Evolutionary conservation across 1,140 invertebrate species (phyloP).

Genomic region (Oryzaephilus surinamensis): DNA sequence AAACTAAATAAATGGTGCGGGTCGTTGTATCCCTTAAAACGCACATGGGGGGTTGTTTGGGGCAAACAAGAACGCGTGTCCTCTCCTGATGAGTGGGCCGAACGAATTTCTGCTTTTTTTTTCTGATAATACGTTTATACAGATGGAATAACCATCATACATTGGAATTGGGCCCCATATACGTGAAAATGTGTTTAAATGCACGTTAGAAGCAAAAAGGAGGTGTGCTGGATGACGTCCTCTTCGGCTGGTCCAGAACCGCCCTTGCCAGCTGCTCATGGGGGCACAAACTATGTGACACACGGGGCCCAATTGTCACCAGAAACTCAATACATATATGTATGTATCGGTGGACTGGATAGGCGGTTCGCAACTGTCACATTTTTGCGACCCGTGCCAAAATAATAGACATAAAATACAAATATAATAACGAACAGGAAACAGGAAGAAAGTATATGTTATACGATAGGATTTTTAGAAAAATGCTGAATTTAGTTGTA

Average conservation of each 20-base stretch:
- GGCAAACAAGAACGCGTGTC: slow-evolving; percentile 16
- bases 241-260: slow-evolving; percentile 10
- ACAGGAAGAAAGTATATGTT: too few relatives aligned
- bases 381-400: slow-evolving; percentile 13
- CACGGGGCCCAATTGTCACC: slow-evolving; percentile 8
- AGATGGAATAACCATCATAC: slow-evolving; percentile 13
- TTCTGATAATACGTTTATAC: slow-evolving; percentile 13
- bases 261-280: slow-evolving; percentile 12
- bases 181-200: slow-evolving; percentile 12
- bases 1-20: too few relatives aligned
- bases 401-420: slow-evolving; percentile 9
- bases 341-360: slow-evolving; percentile 8
- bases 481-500: too few relatives aligned
- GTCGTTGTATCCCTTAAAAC: too few relatives aligned
- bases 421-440: too few relatives aligned
- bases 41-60: slow-evolving; percentile 17
- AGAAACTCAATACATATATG: too few relatives aligned
- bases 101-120: too few relatives aligned
- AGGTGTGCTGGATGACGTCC: slow-evolving; percentile 13
- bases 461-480: too few relatives aligned
- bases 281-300: too few relatives aligned
- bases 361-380: slow-evolving; percentile 7
- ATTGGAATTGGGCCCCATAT: slow-evolving; percentile 9
- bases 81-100: slow-evolving; percentile 12
- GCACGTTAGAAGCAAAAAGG: too few relatives aligned